Base-by-base conservation (phyloP, 2,888 invertebrate genomes). In the Monoplex corrugatus region DNA sequence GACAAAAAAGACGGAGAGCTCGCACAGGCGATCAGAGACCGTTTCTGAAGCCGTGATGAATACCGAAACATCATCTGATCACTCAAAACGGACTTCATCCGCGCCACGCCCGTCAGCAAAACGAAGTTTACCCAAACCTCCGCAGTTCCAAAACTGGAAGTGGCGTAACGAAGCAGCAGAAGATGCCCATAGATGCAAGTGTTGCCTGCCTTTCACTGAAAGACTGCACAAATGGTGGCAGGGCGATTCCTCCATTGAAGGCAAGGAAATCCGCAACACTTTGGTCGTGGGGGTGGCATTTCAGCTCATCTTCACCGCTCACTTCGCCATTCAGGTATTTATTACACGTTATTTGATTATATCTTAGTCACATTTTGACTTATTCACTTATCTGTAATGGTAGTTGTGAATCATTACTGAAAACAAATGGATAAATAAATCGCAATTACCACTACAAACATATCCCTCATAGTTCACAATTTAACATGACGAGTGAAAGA, bases 311-410 rank as follows among this genome's bases (percentile, higher is more conserved):
- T 92, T 90, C 88, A 90, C 92, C 28, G 90, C 91, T 23, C 90
- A 90, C 50, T 87, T 89, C 35, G 94, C 95, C 5, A 91, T 95
- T 13, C 95, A 95, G 90, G 91, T 91, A 35, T 28, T 50, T 16
- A 16, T 50, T 16, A 13, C 16, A 16, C 16, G 50, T 50, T 16
- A 28, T 80, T n/a, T n/a, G n/a, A n/a, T n/a, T n/a, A n/a, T n/a
- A n/a, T n/a, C n/a, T n/a, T n/a, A n/a, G n/a, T n/a, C n/a, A n/a
- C n/a, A n/a, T n/a, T n/a, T n/a, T n/a, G n/a, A n/a, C n/a, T n/a
- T n/a, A n/a, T n/a, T n/a, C n/a, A n/a, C n/a, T n/a, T n/a, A n/a
- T n/a, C n/a, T n/a, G n/a, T n/a, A n/a, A n/a, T n/a, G n/a, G n/a
- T n/a, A n/a, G n/a, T n/a, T n/a, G n/a, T n/a, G n/a, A n/a, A n/a